Conservation (phyloP, 2,888 invertebrate genomes). For the Mythimna vitellina region DNA sequence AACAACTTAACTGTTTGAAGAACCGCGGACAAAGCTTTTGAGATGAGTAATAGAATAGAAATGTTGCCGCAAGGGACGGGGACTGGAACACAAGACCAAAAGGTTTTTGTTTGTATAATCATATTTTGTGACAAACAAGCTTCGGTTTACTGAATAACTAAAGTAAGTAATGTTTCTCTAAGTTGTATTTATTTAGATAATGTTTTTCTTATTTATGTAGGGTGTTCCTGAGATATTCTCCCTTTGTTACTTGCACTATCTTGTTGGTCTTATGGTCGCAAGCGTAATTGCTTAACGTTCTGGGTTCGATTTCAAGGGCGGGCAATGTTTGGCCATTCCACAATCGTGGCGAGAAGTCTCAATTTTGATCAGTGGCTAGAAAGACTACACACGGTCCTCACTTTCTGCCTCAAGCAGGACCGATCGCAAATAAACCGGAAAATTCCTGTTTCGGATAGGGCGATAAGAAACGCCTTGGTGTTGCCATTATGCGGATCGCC, state of each 20-base stretch:
- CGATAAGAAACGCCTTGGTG: no score
- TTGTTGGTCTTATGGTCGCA: not conserved
- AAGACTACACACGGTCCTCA: no score
- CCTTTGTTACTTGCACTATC: not conserved
- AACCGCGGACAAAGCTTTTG: conserved; percentile 40
- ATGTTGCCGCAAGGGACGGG: conserved; percentile 28
- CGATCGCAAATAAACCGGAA: no score
- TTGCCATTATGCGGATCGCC: no score
- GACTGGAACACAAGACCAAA: conserved; percentile 17
- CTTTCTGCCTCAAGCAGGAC: no score
- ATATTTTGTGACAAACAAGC: conserved; percentile 38
- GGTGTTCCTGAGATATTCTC: not conserved
- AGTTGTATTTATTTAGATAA: conserved; percentile 13
- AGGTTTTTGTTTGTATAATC: conserved; percentile 33
- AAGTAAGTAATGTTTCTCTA: conserved; percentile 27
- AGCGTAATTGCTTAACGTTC: not conserved
- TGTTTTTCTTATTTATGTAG: not conserved
- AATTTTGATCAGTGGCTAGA: no score
- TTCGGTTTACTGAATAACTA: conserved; percentile 28
- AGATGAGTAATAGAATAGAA: conserved; percentile 35
- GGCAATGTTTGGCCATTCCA: not conserved
- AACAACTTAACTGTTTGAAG: conserved; percentile 18
- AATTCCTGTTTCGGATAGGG: no score
- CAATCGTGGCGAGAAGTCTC: no score
- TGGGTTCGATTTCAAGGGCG: not conserved